Conservation (phyloP, 30 jellyfish, hydroid and myxozoan genomes). For the Hydractinia symbiolongicarpus region DNA sequence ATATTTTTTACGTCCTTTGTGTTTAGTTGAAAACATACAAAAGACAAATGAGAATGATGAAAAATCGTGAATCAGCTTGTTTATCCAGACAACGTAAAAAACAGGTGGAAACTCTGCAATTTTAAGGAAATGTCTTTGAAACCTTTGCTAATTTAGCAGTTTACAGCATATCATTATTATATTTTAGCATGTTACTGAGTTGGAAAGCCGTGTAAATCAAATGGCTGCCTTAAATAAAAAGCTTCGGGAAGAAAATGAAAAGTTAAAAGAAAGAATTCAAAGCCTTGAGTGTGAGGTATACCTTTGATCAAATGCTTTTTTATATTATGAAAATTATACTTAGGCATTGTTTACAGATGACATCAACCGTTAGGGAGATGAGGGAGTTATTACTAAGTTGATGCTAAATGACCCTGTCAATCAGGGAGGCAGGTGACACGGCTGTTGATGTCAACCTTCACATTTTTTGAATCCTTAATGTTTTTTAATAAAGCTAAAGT, state of each 20-base stretch:
- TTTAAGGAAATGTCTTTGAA: too few relatives aligned
- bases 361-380: too few relatives aligned
- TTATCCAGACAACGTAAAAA: constrained; percentile 58
- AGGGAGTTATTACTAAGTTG: too few relatives aligned
- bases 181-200: constrained; percentile 40
- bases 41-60: constrained; percentile 63
- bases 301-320: background rate
- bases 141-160: too few relatives aligned
- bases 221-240: constrained; percentile 40
- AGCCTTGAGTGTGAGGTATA: constrained; percentile 48
- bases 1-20: background rate
- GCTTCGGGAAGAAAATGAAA: constrained; percentile 46
- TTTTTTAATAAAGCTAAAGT: too few relatives aligned
- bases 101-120: constrained; percentile 31
- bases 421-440: too few relatives aligned
- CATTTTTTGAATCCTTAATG: too few relatives aligned
- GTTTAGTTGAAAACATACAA: constrained; percentile 29
- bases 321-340: too few relatives aligned
- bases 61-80: constrained; percentile 72
- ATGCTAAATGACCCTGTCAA: too few relatives aligned
- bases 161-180: background rate
- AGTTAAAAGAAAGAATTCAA: constrained; percentile 39
- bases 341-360: too few relatives aligned
- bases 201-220: constrained; percentile 40
- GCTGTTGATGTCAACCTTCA: too few relatives aligned